phyloP scores from a whole-genome alignment of 2,797 vertebrate genomes.

The Tamandua tetradactyla region DNA sequence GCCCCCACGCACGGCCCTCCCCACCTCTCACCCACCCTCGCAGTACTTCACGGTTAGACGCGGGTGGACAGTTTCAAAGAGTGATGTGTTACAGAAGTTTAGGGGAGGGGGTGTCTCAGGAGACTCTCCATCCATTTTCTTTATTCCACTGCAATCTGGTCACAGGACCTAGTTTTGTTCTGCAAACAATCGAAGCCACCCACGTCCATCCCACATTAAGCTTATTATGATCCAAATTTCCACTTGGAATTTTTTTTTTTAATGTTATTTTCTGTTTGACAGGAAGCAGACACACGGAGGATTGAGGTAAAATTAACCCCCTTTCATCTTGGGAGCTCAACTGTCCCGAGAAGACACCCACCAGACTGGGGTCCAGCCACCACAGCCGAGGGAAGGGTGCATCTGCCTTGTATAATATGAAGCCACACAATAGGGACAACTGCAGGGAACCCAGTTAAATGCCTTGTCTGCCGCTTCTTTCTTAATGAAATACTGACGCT shows the following conservation, averaged over 20 bases:
- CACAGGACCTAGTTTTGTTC: background rate
- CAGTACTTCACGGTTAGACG: background rate
- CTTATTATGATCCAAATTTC: background rate
- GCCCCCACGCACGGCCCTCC: background rate
- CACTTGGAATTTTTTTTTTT: too few species aligned
- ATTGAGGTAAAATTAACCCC: background rate
- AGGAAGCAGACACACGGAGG: background rate
- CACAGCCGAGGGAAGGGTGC: background rate
- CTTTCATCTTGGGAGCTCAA: background rate
- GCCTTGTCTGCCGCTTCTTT: background rate
- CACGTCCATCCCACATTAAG: background rate
- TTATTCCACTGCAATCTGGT: background rate
- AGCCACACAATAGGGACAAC: background rate
- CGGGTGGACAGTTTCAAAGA: background rate
- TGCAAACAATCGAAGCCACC: background rate
- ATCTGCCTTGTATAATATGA: background rate
- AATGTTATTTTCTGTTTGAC: constrained; percentile 22
- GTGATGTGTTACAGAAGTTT: background rate
- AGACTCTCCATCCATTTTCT: background rate
- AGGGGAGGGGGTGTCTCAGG: background rate
- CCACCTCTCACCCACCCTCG: background rate
- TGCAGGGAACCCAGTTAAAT: background rate
- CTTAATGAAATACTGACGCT: background rate
- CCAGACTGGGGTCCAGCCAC: background rate
- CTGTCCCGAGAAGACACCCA: background rate